Conservation (phyloP, 2,888 invertebrate species). For the Holacanthella duospinosa region DNA sequence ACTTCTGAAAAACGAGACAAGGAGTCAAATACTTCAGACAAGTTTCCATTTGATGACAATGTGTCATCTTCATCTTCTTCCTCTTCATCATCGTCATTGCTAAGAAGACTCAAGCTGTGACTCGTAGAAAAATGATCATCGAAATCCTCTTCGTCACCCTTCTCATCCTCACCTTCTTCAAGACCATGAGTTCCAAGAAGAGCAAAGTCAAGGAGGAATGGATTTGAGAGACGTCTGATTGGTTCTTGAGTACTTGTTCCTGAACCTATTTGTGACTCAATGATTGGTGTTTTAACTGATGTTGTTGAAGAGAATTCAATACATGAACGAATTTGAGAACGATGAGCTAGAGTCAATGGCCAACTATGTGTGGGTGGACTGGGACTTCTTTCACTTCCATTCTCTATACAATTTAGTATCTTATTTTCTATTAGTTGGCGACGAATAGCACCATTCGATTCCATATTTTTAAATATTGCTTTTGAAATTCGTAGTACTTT, state of each 20-base stretch:
- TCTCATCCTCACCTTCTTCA: conserved; percentile 12
- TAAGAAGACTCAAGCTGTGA: conserved; percentile 26
- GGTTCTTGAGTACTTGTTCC: not conserved
- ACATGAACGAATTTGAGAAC: conserved; percentile 30
- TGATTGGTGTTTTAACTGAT: conserved; percentile 6
- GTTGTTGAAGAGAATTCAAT: conserved; percentile 28
- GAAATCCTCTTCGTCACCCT: conserved; percentile 11
- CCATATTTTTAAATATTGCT: not conserved
- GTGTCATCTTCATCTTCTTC: conserved; percentile 20
- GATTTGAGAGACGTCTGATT: conserved; percentile 14
- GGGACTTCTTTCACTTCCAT: conserved; percentile 12
- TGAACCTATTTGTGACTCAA: not conserved
- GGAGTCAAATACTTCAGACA: conserved; percentile 34
- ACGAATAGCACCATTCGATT: not conserved
- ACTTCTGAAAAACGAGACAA: conserved; percentile 33
- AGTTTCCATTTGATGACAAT: conserved; percentile 17
- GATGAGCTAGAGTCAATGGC: conserved; percentile 27
- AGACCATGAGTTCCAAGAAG: not conserved
- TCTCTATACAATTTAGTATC: not conserved
- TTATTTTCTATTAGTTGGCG: not conserved
- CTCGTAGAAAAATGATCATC: conserved; percentile 22
- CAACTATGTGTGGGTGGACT: conserved; percentile 27
- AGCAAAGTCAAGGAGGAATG: conserved; percentile 14
- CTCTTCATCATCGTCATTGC: conserved; percentile 17
- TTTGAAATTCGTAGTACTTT: not conserved